Evolutionary conservation across 2,113 vertebrate species (phyloP).

Genomic region (Xiphias gladius): DNA sequence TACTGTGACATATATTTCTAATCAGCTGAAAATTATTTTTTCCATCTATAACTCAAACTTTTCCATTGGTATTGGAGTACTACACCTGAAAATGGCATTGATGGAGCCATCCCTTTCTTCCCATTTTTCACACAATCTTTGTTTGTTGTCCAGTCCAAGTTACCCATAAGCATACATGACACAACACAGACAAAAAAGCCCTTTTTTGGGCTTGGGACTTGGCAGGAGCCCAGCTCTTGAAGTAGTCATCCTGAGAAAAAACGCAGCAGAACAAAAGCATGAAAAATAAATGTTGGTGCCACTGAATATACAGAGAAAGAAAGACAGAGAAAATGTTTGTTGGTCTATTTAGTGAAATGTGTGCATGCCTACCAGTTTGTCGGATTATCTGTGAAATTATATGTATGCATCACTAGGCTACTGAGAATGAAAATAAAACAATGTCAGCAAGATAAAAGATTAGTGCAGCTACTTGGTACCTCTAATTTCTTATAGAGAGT

Average conservation of each 20-base stretch:
- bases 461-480: not conserved
- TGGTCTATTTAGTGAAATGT: not conserved
- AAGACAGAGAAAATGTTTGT: not conserved
- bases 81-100: no score
- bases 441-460: not conserved
- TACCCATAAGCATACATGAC: not conserved
- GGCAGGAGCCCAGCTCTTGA: conserved; percentile 15
- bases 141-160: no score
- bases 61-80: no score
- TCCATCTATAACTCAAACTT: no score
- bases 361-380: not conserved
- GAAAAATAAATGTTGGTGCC: not conserved
- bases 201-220: conserved; percentile 18
- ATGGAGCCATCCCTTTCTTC: not conserved
- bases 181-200: not conserved
- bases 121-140: not conserved
- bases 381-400: not conserved
- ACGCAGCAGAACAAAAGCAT: conserved; percentile 5
- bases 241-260: conserved; percentile 12
- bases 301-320: not conserved
- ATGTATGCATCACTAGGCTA: not conserved
- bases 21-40: not conserved
- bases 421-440: conserved; percentile 14
- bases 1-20: not conserved
- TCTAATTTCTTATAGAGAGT: not conserved